Conservation (phyloP, 2,113 vertebrate species). For the Pelmatolapia mariae region DNA sequence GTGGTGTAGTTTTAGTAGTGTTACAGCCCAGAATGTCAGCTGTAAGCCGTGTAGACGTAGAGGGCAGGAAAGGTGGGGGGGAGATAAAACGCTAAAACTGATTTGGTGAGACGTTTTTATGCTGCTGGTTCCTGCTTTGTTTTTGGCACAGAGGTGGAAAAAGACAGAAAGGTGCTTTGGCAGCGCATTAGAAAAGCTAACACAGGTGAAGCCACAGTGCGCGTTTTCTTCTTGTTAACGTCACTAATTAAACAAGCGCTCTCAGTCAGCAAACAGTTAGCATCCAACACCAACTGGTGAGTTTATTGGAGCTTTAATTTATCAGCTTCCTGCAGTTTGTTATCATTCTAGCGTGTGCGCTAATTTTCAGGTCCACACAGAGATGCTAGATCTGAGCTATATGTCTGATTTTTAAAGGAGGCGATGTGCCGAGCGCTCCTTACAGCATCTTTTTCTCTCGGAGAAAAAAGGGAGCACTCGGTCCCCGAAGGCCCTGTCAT, state of each 20-base stretch:
- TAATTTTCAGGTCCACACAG: background rate
- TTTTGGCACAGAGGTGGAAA: background rate
- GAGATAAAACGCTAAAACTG: background rate
- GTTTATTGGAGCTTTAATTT: background rate
- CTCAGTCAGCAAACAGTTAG: background rate
- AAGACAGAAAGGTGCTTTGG: background rate
- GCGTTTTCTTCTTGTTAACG: background rate
- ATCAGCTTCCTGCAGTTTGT: background rate
- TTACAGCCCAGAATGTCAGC: background rate
- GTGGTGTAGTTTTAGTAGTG: background rate
- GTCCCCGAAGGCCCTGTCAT: constrained; percentile 51
- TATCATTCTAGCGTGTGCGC: background rate
- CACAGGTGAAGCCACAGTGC: background rate
- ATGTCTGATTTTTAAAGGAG: background rate
- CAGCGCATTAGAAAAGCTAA: background rate
- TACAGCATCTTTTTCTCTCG: background rate
- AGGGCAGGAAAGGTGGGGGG: background rate
- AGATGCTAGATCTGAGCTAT: background rate
- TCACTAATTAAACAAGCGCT: background rate
- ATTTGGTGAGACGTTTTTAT: background rate
- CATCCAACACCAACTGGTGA: background rate
- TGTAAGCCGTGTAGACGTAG: background rate
- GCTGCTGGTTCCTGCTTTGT: background rate
- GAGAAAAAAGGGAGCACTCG: background rate
- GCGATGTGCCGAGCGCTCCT: background rate